phyloP scores from a whole-genome alignment of 2,113 vertebrate species.

The Cyphomyrus discorhynchus region DNA sequence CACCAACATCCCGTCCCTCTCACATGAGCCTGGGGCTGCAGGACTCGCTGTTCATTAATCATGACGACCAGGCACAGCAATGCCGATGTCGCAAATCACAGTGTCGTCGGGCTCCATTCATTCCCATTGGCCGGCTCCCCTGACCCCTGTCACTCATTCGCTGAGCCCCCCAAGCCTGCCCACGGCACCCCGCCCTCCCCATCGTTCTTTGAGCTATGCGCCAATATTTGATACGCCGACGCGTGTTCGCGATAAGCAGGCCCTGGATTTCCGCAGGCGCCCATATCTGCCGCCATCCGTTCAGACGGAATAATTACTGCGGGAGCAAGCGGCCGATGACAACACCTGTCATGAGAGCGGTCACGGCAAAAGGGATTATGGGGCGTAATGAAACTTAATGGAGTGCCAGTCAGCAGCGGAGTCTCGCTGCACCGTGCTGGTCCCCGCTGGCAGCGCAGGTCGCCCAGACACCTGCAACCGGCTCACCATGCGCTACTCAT shows the following conservation, averaged over 20 bases:
- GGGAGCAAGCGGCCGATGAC: background rate
- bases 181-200: background rate
- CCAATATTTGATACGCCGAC: background rate
- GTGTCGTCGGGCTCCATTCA: background rate
- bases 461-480: background rate
- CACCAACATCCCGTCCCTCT: background rate
- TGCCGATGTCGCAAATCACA: background rate
- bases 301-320: background rate
- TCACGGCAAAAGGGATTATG: background rate
- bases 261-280: background rate
- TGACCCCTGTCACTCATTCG: background rate
- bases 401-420: conserved; percentile 14
- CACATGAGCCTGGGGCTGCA: background rate
- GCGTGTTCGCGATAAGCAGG: background rate
- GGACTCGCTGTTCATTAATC: background rate
- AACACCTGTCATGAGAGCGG: conserved; percentile 9
- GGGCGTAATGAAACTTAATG: conserved; percentile 16
- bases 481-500: background rate
- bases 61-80: background rate
- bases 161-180: background rate
- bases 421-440: background rate
- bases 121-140: background rate
- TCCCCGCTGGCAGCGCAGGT: background rate
- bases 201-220: background rate
- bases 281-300: background rate